These are phyloP conservation scores for Ostrea edulis DNA, from an alignment of 1,140 invertebrate genomes.

Conservation along the genomic window DNA sequence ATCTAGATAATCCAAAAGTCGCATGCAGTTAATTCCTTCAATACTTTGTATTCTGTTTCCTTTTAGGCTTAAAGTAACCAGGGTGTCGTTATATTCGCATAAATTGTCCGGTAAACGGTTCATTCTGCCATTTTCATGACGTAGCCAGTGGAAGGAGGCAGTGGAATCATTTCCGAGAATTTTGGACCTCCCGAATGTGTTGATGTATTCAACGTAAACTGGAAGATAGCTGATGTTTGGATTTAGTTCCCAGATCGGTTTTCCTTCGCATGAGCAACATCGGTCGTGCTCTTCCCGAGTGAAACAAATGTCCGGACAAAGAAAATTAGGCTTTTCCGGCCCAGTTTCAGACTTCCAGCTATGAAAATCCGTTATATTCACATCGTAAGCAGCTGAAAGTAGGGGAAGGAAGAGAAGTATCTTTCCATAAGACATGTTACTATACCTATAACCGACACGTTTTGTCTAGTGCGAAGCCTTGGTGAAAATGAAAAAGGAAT, in stretches of 20 bases:
- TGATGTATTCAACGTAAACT: neutral
- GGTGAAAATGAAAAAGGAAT: too few species aligned
- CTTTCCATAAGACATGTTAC: too few species aligned
- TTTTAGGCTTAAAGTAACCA: neutral
- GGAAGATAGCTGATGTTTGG: neutral
- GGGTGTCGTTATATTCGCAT: neutral
- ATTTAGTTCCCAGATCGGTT: neutral
- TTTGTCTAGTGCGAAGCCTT: too few species aligned
- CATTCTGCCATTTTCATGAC: neutral
- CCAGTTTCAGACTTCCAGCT: neutral
- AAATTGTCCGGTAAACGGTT: neutral
- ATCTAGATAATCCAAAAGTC: neutral
- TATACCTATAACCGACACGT: too few species aligned
- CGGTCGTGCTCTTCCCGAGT: neutral
- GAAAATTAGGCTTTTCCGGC: neutral
- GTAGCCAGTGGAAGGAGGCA: neutral
- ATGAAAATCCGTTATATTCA: neutral
- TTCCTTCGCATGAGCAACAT: neutral
- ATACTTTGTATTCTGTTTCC: conserved; percentile 17
- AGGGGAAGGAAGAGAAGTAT: neutral
- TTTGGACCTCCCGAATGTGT: neutral
- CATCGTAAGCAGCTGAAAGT: neutral
- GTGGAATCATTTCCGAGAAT: neutral
- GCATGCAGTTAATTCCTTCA: neutral
- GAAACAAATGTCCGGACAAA: neutral